Percentiles rank a stretch among this genome's conserved stretches.
phyloP scores from a whole-genome alignment of 2,113 vertebrate genomes.

The Meleagris gallopavo region DNA sequence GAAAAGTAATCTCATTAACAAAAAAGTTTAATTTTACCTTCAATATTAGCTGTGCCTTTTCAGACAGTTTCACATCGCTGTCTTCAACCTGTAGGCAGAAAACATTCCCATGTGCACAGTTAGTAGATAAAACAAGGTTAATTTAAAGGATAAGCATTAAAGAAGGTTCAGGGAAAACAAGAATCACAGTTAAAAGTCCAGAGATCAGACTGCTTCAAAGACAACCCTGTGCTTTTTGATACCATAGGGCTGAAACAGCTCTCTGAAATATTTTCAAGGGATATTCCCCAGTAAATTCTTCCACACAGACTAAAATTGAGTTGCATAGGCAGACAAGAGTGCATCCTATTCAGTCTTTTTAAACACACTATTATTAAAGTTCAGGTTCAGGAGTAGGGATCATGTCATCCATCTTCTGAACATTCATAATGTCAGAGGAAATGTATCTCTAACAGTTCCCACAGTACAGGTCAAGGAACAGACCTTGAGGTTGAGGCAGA shows the following conservation, averaged over 20 bases:
- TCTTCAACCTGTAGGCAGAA: slow-evolving; percentile 86
- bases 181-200: not conserved
- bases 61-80: slow-evolving; percentile 88
- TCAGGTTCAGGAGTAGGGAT: not conserved
- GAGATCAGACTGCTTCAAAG: not conserved
- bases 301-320: not conserved
- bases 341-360: not conserved
- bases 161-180: not conserved
- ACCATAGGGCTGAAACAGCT: not conserved
- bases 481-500: not conserved
- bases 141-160: not conserved
- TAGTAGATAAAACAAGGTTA: not conserved
- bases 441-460: fast-evolving
- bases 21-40: slow-evolving; percentile 10
- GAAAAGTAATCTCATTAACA: not conserved
- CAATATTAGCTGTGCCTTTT: slow-evolving; percentile 82
- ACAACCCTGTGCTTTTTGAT: not conserved
- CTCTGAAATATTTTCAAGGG: not conserved
- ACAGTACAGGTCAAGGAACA: not conserved
- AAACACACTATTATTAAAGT: not conserved
- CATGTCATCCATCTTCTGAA: not conserved
- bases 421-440: not conserved
- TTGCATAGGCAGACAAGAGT: not conserved
- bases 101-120: not conserved
- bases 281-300: not conserved